These are phyloP conservation scores for Eulemur rubriventer DNA, from an alignment of 2,797 vertebrate species.

Conservation along the genomic window DNA sequence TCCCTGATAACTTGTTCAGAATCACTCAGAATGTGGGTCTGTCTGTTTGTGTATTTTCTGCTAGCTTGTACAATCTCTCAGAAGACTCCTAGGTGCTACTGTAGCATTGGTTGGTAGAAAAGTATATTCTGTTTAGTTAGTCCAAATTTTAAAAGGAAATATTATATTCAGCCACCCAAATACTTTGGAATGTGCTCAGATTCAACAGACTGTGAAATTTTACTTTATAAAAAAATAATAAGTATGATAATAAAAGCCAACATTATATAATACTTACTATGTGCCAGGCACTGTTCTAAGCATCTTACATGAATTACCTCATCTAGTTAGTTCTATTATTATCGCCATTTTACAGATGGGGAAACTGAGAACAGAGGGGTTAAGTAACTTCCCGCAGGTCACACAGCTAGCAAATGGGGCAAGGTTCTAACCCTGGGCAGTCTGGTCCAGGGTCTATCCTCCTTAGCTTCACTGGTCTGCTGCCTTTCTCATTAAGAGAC, in stretches of 20 bases:
- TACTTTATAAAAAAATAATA: constrained; percentile 8
- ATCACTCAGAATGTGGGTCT: neutral
- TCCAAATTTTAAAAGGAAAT: neutral
- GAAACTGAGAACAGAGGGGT: neutral
- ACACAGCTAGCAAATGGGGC: neutral
- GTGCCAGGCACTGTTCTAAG: neutral
- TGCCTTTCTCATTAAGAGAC: neutral
- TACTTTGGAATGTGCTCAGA: neutral
- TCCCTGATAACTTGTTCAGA: neutral
- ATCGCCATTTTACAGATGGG: neutral
- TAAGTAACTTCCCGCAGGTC: neutral
- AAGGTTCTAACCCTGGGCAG: neutral
- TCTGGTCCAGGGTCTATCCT: neutral
- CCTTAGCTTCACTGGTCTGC: neutral
- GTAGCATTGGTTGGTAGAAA: neutral
- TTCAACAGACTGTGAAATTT: neutral
- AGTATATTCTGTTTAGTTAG: neutral
- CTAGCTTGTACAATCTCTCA: neutral
- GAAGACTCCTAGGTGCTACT: neutral
- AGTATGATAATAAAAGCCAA: neutral
- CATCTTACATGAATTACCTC: neutral
- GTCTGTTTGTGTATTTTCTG: neutral
- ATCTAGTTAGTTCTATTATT: neutral
- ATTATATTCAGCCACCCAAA: neutral
- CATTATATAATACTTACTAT: neutral